Evolutionary conservation across 64 coral and sea anemone species (phyloP), one percentile per base, ranked within the genome.

Genomic region (Astreopora myriophthalma): DNA sequence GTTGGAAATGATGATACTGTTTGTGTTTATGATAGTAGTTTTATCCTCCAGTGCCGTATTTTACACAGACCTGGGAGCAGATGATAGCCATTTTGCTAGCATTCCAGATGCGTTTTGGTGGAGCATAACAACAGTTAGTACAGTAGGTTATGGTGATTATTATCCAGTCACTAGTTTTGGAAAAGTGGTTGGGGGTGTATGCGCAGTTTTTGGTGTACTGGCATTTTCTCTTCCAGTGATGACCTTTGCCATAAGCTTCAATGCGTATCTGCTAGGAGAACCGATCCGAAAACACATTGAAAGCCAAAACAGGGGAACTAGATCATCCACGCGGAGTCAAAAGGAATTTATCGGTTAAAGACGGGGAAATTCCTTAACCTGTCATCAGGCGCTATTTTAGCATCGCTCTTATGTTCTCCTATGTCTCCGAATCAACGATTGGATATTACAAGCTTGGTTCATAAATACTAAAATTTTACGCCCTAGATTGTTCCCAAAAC

Each of bases 151-250:
- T 30, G 97, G 97, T 0, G 94, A 99, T 30, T 87, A 81, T 65
- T 92, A 92, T 26, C 97, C 97, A 5, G 38, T 80, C 1, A 84
- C 94, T 9, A 34, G 66, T 5, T 72, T 90, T 24, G 96, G 96
- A 22, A 95, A 93, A 67, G 49, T 98, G 22, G 90, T 98, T 16
- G 96, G 96, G 1, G 80, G 93, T 38, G 57, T 98, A 13, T 98
- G 96, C 75, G 93, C 96, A 0, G 90, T 98, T 2, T 74, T 98
- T 25, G 96, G 96, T 3, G 96, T 92, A 5, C 23, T 98, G 3
- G 90, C 93, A 8, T 98, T 98, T 75, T 98, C 96, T 5, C 48
- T 98, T 5, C 96, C 96, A 3, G 96, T 98, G 1, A 95, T 98
- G 79, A 93, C 93, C 5, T 92, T 98, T 37, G 96, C 96, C 0